Conservation (phyloP, 2,797 vertebrate species). For the Melanotaenia pygmaea region DNA sequence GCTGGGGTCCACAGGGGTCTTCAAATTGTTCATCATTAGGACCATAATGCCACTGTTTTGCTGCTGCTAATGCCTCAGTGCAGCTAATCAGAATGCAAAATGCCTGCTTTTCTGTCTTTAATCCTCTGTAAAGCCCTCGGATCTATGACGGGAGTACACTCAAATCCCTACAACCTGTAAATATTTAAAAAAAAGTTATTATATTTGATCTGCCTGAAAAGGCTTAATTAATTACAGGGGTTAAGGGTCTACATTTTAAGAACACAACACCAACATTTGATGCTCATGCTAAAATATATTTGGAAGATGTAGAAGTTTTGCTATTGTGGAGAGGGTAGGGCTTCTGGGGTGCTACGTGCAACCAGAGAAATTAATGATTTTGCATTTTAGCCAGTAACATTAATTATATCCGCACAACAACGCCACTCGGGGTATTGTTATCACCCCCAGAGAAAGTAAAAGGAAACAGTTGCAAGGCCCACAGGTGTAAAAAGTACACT, state of each 20-base stretch:
- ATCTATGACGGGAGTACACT: conserved; percentile 36
- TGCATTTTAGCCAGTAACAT: no score
- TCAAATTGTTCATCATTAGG: conserved; percentile 83
- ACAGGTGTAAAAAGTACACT: no score
- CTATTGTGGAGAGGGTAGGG: no score
- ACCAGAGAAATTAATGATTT: no score
- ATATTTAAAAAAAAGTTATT: conserved; percentile 18
- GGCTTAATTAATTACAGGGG: background rate
- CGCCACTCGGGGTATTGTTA: no score
- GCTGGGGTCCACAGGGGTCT: conserved; percentile 80
- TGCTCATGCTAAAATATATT: background rate
- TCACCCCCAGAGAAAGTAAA: no score
- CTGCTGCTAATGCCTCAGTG: conserved; percentile 58
- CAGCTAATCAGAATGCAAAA: conserved; percentile 53
- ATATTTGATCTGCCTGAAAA: background rate
- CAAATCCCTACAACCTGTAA: conserved; percentile 11
- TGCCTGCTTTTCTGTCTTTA: conserved; percentile 43
- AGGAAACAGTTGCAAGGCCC: no score
- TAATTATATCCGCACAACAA: no score
- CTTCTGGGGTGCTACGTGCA: no score
- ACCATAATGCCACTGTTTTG: conserved; percentile 74
- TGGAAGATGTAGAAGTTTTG: background rate
- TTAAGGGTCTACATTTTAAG: background rate
- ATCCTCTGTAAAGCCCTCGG: conserved; percentile 23
- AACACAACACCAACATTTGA: background rate